A percentile compares a stretch with the other conserved stretches of the same genome.
Conservation (phyloP, 2,797 vertebrate genomes). For the Helarctos malayanus region DNA sequence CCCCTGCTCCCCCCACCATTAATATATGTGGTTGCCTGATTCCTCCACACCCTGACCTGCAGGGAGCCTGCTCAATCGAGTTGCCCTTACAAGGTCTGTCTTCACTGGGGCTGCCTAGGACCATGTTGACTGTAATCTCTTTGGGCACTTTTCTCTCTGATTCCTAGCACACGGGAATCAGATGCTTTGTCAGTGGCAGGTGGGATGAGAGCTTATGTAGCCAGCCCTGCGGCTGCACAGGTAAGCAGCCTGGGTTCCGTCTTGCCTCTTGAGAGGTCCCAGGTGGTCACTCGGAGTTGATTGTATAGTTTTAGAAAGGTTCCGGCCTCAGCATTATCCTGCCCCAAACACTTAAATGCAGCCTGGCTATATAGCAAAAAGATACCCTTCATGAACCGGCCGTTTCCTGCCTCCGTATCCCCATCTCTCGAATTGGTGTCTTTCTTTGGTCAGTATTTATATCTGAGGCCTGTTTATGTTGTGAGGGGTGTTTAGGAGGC, state of each 20-base stretch:
- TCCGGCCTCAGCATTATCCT: constrained; percentile 51
- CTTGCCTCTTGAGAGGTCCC: constrained; percentile 78
- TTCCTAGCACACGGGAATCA: constrained; percentile 49
- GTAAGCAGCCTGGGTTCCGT: constrained; percentile 79
- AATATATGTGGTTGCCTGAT: neutral
- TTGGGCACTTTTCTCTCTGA: constrained; percentile 69
- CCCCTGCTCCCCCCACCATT: neutral
- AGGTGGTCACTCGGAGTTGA: constrained; percentile 81
- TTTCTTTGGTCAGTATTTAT: constrained; percentile 15
- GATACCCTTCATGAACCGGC: neutral
- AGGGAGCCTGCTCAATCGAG: neutral
- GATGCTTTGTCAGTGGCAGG: constrained; percentile 79
- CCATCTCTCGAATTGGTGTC: neutral
- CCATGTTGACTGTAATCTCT: constrained; percentile 56
- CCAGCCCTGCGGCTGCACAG: constrained; percentile 60
- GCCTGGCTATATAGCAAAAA: neutral
- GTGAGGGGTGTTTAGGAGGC: neutral
- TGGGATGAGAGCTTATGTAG: constrained; percentile 80
- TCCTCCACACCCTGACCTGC: neutral
- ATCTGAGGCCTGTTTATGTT: neutral
- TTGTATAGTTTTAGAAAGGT: constrained; percentile 75
- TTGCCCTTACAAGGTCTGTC: neutral
- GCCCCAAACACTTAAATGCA: constrained; percentile 50
- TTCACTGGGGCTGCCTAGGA: constrained; percentile 69
- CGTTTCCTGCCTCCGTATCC: neutral